A percentile compares a stretch with the other conserved stretches of the same genome.
phyloP scores from a whole-genome alignment of 1,140 invertebrate species.

The Pogonomyrmex californicus region DNA sequence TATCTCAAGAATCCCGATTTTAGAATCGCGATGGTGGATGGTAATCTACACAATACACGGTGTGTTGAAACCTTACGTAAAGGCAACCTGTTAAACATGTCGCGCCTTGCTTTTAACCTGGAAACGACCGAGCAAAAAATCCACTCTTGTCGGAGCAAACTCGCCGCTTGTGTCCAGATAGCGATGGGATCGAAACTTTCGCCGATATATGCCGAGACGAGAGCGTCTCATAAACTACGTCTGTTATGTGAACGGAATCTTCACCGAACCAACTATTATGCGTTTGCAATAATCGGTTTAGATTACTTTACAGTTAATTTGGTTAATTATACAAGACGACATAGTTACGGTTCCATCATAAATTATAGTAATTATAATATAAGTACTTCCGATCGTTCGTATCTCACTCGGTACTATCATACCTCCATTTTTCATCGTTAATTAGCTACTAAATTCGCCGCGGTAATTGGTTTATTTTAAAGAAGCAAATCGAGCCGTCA shows the following conservation, averaged over 20 bases:
- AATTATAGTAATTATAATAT: background rate
- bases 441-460: constrained; percentile 8
- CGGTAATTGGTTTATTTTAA: background rate
- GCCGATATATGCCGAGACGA: background rate
- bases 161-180: constrained; percentile 2
- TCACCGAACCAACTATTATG: background rate
- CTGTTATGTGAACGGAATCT: background rate
- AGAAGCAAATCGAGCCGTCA: background rate
- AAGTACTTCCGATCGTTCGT: background rate
- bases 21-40: background rate
- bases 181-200: constrained; percentile 46
- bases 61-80: constrained; percentile 65
- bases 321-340: background rate
- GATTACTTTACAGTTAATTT: background rate
- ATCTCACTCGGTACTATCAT: background rate
- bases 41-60: background rate
- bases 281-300: background rate
- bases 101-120: constrained; percentile 59
- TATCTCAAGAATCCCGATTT: background rate
- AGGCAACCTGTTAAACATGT: constrained; percentile 61
- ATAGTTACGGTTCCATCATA: too few species aligned
- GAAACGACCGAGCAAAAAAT: constrained; percentile 64
- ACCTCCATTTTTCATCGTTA: background rate
- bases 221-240: constrained; percentile 1
- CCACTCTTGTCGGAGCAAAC: background rate